Base-by-base conservation (phyloP, 1,140 invertebrate genomes). In the Drosophila oshimai region DNA sequence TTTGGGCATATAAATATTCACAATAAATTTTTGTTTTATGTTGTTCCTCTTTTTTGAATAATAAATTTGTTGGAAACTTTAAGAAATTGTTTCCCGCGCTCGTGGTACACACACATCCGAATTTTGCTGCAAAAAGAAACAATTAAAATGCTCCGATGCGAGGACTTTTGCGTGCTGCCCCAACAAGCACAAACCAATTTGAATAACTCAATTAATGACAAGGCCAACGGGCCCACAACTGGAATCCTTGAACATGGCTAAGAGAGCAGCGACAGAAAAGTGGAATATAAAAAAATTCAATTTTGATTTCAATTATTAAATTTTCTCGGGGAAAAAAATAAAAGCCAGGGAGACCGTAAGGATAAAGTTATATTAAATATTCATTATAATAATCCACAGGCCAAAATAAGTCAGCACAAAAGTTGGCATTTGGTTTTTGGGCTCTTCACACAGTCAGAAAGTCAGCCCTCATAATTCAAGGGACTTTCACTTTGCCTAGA, bases 311-410 rank as follows among this genome's bases (percentile, higher is more conserved):
- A 61, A 68, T 75, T 75, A 61, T 75, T 46, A 41, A 34, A 60
- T 74, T 51, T 70, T 45, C 36, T 17, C 4, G 13, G 29, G 10
- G 1, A 36, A 41, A n/a, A 49, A 75, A 55, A 22, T 44, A 41
- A 46, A 41, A 28, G 41, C 53, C 46, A 50, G 12, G 10, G 6
- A 33, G 60, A 29, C 37, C 36, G 51, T 18, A 45, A 10, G 26
- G 6, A 44, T 41, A 69, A 74, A 76, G 68, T 87, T 80, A 47
- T 73, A 86, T 84, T 72, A 84, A 79, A 86, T 84, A 84, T 75
- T 84, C 75, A 84, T 84, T 84, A 84, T 54, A 79, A 76, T 80
- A 86, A 87, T 86, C 75, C 57, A 61, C 72, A 67, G 55, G 60
- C 53, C 20, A 47, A 50, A 57, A 47, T 42, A 67, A 70, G 47